These are phyloP conservation scores for Chrysoperla carnea DNA, from an alignment of 1,140 invertebrate genomes.

Conservation along the genomic window DNA sequence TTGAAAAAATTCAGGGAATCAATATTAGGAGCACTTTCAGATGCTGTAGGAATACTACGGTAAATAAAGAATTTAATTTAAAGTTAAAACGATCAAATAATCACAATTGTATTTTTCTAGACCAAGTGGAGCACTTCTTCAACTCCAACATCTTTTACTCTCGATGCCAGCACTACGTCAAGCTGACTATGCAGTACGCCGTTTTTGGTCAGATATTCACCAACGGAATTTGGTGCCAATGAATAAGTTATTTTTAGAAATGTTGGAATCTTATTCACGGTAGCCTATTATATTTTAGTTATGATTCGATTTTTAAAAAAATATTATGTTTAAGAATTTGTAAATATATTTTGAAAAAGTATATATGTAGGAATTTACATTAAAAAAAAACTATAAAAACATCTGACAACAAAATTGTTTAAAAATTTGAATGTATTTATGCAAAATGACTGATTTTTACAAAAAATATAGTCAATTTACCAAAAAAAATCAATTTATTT, in stretches of 20 bases:
- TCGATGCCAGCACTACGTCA: constrained; percentile 76
- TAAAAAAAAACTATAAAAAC: too few relatives aligned
- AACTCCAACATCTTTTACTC: constrained; percentile 74
- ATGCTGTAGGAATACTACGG: constrained; percentile 65
- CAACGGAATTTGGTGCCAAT: constrained; percentile 77
- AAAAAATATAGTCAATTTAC: too few relatives aligned
- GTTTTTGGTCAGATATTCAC: constrained; percentile 80
- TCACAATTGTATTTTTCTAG: constrained; percentile 22
- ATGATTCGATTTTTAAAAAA: too few relatives aligned
- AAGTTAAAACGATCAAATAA: not conserved
- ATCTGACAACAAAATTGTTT: too few relatives aligned
- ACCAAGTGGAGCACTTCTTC: constrained; percentile 40
- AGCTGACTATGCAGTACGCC: constrained; percentile 70
- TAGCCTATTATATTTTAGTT: constrained; percentile 12
- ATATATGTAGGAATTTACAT: too few relatives aligned
- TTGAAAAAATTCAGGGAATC: constrained; percentile 74
- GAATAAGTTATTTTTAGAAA: constrained; percentile 95
- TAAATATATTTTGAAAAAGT: too few relatives aligned
- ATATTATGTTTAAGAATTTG: too few relatives aligned
- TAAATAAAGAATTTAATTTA: constrained; percentile 13
- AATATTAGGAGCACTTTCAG: constrained; percentile 69
- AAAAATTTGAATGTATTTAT: too few relatives aligned
- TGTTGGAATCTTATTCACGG: constrained; percentile 67
- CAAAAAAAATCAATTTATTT: too few relatives aligned
- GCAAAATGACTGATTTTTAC: too few relatives aligned